Evolutionary conservation across 2,797 vertebrate genomes (phyloP), one percentile per base, ranked within the genome.

Genomic region (Spea hammondii): DNA sequence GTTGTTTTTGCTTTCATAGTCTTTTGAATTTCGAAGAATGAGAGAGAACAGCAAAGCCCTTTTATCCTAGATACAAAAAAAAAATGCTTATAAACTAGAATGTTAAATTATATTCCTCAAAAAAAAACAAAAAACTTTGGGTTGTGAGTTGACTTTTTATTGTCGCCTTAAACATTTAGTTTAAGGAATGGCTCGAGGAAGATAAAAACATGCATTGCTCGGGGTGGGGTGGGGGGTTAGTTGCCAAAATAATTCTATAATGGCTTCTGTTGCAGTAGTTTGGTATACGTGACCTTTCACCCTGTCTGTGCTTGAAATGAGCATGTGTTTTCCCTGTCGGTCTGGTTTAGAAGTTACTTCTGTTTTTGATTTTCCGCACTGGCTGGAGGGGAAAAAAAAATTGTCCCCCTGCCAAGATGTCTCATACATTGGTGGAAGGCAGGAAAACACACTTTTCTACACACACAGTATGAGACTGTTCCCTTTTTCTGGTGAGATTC

Each of bases 321-420:
- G n/a, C 7, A 53, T 72, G 66, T 74, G 73, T 51, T 76, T 70
- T 70, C 32, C 45, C 68, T 67, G 64, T 47, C 50, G 59, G 76
- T 74, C 72, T 80, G 53, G 0, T 79, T 86, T 74, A 80, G 70
- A 72, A 50, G 50, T 14, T 10, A 60, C 85, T 32, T 82, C 84
- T 84, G 80, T 81, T 84, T 76, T 70, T 83, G 79, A 84, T 82
- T 79, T 62, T 73, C 72, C 77, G 75, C 49, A 49, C 83, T 78
- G 66, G 13, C 84, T 83, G 65, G 10, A 70, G 79, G 78, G 78
- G 32, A 32, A 32, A 32, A 32, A 32, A 72, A 82, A 82, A 78
- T 68, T 86, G 85, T 83, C 60, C 57, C 76, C 62, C 44, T 6
- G 84, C 87, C 87, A 87, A 85, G 76, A 59, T 76, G 51, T 83